Conservation (phyloP, 2,888 invertebrate genomes). For the Andrena marginata region DNA sequence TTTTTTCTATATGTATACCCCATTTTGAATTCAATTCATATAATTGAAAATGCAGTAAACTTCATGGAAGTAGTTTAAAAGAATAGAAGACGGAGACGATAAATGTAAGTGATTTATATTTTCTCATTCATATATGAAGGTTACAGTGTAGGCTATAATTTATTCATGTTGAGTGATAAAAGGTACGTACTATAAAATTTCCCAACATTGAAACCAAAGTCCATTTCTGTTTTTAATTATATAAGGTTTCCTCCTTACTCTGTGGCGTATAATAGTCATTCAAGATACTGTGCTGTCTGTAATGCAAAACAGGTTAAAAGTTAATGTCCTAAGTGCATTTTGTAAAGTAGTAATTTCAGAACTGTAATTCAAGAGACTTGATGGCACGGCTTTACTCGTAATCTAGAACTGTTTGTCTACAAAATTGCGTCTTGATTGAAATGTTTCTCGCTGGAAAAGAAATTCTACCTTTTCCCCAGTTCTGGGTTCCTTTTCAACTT, state of each 20-base stretch:
- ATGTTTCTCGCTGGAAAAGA: constrained; percentile 40
- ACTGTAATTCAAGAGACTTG: constrained; percentile 21
- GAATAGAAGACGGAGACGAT: too few species aligned
- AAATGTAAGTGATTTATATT: too few species aligned
- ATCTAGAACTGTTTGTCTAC: constrained; percentile 18
- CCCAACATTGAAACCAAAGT: neutral
- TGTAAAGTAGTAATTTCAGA: constrained; percentile 14
- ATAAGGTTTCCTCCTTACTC: neutral
- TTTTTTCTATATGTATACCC: too few species aligned
- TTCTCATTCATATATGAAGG: too few species aligned
- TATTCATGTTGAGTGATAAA: neutral
- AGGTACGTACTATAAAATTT: neutral
- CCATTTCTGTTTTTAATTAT: neutral
- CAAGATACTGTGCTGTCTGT: neutral
- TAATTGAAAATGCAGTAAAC: too few species aligned
- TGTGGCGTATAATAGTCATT: neutral
- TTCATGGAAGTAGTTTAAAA: too few species aligned
- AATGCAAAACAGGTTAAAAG: neutral
- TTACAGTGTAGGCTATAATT: neutral
- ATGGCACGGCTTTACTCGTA: constrained; percentile 3
- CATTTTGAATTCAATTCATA: too few species aligned
- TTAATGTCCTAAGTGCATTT: constrained; percentile 12
- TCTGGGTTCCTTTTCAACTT: constrained; percentile 7
- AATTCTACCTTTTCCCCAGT: neutral
- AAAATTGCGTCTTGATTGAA: constrained; percentile 43